Evolutionary conservation across 2,113 vertebrate genomes (phyloP), one percentile per base, ranked within the genome.

Genomic region (Mohoua ochrocephala): DNA sequence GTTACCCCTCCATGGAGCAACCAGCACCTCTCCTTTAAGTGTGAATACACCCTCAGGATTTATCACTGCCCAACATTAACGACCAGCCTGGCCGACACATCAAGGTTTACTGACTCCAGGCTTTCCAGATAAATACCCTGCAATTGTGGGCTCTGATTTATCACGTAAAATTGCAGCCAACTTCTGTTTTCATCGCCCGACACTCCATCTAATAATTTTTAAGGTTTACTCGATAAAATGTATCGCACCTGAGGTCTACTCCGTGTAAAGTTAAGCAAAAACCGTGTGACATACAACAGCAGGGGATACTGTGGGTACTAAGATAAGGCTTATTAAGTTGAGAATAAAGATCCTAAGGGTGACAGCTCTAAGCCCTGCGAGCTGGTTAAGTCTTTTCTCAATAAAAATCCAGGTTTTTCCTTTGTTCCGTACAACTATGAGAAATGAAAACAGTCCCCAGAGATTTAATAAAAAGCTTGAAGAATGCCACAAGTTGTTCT

Each of bases 251-350:
- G 73, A 94, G 68, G 45, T 91, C 81, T 65, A 50, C 23, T 60
- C 64, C 0, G 3, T 22, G 6, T 24, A n/a, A 88, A 84, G 57
- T 75, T 75, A 82, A 71, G 83, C 44, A 71, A 78, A 84, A 84
- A 13, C 42, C 22, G 8, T 16, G 56, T 67, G 73, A 95, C 85
- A 74, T 5, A 49, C 21, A 53, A 42, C 4, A 2, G 68, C 12
- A 80, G 44, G 41, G 65, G 82, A 86, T 31, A 74, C 42, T 11
- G 52, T 23, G 39, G 24, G 28, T 49, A 41, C 68, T 39, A 45
- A 42, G 64, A 74, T 79, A 94, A 96, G 85, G 85, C 73, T 94
- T 91, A 94, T 83, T 93, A 91, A 63, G 61, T 15, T 64, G 83
- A 84, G 45, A 88, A 82, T 49, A 81, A 92, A 91, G 90, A 82